These are phyloP conservation scores for Drosophila rubida DNA, from an alignment of 2,888 invertebrate genomes.

Conservation along the genomic window DNA sequence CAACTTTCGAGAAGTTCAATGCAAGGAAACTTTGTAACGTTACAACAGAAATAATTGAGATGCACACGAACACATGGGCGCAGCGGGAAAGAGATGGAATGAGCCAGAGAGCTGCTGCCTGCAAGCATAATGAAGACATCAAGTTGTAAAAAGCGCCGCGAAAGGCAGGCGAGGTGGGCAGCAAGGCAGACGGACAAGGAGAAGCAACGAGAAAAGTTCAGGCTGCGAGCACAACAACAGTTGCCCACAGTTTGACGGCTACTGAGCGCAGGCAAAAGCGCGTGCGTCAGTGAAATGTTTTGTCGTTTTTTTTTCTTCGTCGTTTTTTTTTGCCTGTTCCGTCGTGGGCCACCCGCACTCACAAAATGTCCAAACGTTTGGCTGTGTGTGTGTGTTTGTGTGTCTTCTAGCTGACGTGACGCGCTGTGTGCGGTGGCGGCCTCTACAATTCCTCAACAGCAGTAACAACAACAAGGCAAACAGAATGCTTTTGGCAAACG, in stretches of 20 bases:
- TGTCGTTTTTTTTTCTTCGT: conserved; percentile 1
- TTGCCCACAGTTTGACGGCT: conserved; percentile 52
- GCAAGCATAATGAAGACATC: conserved; percentile 78
- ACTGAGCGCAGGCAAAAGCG: conserved; percentile 46
- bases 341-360: conserved; percentile 62
- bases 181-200: too few species aligned
- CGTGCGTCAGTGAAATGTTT: conserved; percentile 74
- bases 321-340: conserved; percentile 10
- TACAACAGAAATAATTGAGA: conserved; percentile 76
- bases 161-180: conserved; percentile 46
- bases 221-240: conserved; percentile 5
- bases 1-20: conserved; percentile 65
- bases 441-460: conserved; percentile 36
- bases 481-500: conserved; percentile 60
- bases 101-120: conserved; percentile 25
- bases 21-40: conserved; percentile 56
- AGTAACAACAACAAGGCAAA: conserved; percentile 31
- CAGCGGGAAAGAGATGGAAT: conserved; percentile 14
- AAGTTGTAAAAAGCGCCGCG: conserved; percentile 76
- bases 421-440: conserved; percentile 58
- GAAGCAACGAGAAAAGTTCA: conserved; percentile 31
- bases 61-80: conserved; percentile 36
- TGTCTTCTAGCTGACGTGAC: conserved; percentile 58
- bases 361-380: conserved; percentile 10
- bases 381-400: conserved; percentile 13